Base-by-base conservation (phyloP, 2,113 vertebrate genomes). In the Panurus biarmicus region DNA sequence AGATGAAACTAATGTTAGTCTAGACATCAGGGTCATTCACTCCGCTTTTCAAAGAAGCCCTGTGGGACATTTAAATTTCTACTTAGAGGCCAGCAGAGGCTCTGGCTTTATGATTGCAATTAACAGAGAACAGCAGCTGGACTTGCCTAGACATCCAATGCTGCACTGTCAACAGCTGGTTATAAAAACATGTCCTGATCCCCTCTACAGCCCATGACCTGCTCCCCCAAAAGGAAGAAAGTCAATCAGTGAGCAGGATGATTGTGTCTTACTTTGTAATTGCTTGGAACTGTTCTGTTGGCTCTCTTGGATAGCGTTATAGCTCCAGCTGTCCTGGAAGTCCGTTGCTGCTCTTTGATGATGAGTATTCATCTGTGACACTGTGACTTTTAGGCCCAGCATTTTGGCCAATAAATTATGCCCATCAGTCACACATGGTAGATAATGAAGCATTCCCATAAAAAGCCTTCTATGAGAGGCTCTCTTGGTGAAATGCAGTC, bases 1-100 rank as follows among this genome's bases (percentile, higher is more conserved):
- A 31, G 54, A 65, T 51, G 33, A 84, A 79, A 65, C 17, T 94
- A 62, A 69, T 91, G 50, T 76, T 91, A 82, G 82, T 87, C 61
- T 79, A 85, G 87, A 83, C 79, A 87, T 50, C 15, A 79, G 77
- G 66, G 62, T 73, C 57, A 61, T 82, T 93, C 9, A 4, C 31
- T 89, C 24, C 26, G 87, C 56, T 71, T 56, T 82, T 58, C 31
- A 40, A 85, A 84, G 64, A 25, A 82, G 58, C 28, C 75, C 65
- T 73, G 18, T 54, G 78, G 50, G 66, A 76, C 33, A 7, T 54
- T 82, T 85, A 57, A 69, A 61, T 33, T 87, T 71, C 26, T 42
- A 3, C 73, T 87, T 24, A 45, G 33, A 90, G 64, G 42, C 58
- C 3, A 5, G 2, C 15, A 58, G 48, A 87, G 53, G 45, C 54